These are phyloP conservation scores for Psix sp. DNA, from an alignment of 1,140 invertebrate species.

Conservation along the genomic window DNA sequence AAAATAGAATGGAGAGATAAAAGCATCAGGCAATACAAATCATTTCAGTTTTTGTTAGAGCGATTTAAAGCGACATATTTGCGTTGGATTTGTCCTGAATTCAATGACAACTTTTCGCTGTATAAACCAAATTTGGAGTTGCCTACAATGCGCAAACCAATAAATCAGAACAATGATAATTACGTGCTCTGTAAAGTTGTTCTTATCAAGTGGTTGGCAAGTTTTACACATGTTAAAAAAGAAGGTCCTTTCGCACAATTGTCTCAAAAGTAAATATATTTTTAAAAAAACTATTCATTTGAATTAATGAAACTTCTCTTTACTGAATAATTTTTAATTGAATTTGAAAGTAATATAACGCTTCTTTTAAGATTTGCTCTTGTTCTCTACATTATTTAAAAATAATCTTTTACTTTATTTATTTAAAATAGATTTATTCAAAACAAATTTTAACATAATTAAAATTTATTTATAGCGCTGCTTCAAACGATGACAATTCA, in stretches of 20 bases:
- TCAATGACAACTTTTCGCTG: slow-evolving; percentile 88
- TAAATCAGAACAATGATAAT: slow-evolving; percentile 80
- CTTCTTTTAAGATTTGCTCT: too few relatives aligned
- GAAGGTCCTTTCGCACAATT: slow-evolving; percentile 75
- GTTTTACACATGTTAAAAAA: slow-evolving; percentile 86
- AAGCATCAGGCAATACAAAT: slow-evolving; percentile 84
- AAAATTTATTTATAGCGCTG: slow-evolving; percentile 56
- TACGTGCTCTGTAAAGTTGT: slow-evolving; percentile 86
- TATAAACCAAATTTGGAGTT: slow-evolving; percentile 92
- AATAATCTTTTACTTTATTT: too few relatives aligned
- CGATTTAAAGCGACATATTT: slow-evolving; percentile 95
- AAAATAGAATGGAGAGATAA: slow-evolving; percentile 95
- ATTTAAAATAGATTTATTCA: background rate
- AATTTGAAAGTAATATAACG: too few relatives aligned
- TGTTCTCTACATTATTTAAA: too few relatives aligned
- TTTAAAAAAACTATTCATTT: background rate
- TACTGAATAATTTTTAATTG: too few relatives aligned
- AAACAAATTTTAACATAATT: background rate
- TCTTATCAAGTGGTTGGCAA: slow-evolving; percentile 92
- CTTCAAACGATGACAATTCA: slow-evolving; percentile 68
- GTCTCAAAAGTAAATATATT: slow-evolving; percentile 63
- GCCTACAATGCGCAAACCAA: slow-evolving; percentile 74
- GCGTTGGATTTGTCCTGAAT: slow-evolving; percentile 92
- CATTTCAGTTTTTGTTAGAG: slow-evolving; percentile 94
- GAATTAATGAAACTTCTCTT: too few relatives aligned